Conservation (phyloP, 1,140 invertebrate genomes). For the Leguminivora glycinivorella region DNA sequence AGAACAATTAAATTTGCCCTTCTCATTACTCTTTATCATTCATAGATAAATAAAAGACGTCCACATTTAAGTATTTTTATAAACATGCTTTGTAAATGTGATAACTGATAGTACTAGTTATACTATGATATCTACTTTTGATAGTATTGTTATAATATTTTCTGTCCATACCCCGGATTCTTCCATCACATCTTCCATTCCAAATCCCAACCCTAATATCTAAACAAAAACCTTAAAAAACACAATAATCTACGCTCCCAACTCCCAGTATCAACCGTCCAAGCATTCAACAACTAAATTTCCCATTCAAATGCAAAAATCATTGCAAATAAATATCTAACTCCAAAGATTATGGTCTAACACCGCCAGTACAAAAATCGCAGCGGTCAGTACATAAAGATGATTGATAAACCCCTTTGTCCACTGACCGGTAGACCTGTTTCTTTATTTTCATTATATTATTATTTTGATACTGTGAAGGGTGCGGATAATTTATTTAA, state of each 20-base stretch:
- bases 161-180: too few relatives aligned
- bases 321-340: slow-evolving; percentile 53
- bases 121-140: too few relatives aligned
- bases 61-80: too few relatives aligned
- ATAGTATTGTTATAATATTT: too few relatives aligned
- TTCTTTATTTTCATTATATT: slow-evolving; percentile 75
- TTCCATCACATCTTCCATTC: too few relatives aligned
- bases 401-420: slow-evolving; percentile 69
- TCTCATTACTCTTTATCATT: too few relatives aligned
- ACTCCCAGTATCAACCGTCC: not conserved
- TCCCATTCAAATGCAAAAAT: slow-evolving; percentile 61
- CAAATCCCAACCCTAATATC: not conserved
- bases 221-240: not conserved
- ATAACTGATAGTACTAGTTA: too few relatives aligned
- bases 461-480: slow-evolving; percentile 78
- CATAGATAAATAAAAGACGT: too few relatives aligned
- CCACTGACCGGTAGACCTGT: slow-evolving; percentile 63
- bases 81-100: too few relatives aligned
- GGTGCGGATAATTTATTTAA: slow-evolving; percentile 12
- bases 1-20: too few relatives aligned
- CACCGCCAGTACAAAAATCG: slow-evolving; percentile 59
- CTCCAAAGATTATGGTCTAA: slow-evolving; percentile 74
- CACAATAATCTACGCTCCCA: not conserved
- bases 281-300: not conserved
- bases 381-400: slow-evolving; percentile 75